Base-by-base conservation (phyloP, 2,797 vertebrate genomes). In the Manis pentadactyla region DNA sequence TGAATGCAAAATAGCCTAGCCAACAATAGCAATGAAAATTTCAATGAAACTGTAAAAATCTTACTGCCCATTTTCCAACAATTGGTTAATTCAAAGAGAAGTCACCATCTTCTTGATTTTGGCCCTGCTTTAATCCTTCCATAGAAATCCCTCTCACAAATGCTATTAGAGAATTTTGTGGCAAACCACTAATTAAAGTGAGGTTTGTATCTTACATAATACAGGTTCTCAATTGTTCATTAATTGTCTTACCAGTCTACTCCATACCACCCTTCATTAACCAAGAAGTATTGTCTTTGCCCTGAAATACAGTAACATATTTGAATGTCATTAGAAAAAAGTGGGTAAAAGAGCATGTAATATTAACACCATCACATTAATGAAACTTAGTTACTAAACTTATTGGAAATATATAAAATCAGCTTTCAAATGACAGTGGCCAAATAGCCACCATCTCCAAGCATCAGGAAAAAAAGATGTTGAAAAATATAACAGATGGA, bases 251-350 rank as follows among this genome's bases (percentile, higher is more conserved):
- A 49, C 4, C 34, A 5, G 42, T 29, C 79, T 84, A 66, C 39
- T 57, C 23, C 23, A 59, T 25, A 74, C 3, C 39, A 73, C 19
- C 91, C 89, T 63, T 18, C 51, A 59, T 78, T 88, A 83, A 73
- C 34, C 81, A 74, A 69, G 27, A 55, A 74, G 13, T 57, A 68
- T 57, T 25, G 5, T 78, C 77, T 64, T 84, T 14, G 29, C 63
- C 37, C 34, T 90, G 51, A 84, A 61, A 81, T 25, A 63, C 14
- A 91, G 21, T 18, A 90, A 19, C 2, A 5, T 39, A 42, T 71
- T 96, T 75, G 46, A 96, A 82, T 53, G 14, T 42, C 53, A 49
- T 75, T 69, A 96, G 39, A 92, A 87, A 57, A 79, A 75, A 89
- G 34, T 83, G 31, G 11, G 88, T 82, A 78, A 81, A 96, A 79